Evolutionary conservation across 2,888 invertebrate genomes (phyloP).

Genomic region (Dendrolimus houi): DNA sequence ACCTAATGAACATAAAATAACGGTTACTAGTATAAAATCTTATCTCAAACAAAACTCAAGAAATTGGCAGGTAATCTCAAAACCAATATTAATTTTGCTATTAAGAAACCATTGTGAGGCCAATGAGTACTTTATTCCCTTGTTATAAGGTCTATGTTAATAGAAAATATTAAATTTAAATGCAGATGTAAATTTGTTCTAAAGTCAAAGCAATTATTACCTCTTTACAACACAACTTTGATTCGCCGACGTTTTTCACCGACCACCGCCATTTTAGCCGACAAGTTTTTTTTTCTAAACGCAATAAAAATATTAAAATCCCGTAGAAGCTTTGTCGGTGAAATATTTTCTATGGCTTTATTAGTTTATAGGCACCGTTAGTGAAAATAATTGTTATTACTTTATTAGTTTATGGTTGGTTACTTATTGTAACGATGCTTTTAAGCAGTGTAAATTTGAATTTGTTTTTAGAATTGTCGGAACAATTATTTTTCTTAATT

Average conservation of each 20-base stretch:
- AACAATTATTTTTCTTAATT: neutral
- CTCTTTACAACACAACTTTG: slow-evolving; percentile 48
- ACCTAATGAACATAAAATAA: neutral
- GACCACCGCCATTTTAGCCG: slow-evolving; percentile 44
- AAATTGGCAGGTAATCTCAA: slow-evolving; percentile 26
- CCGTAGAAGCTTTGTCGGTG: neutral
- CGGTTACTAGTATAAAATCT: slow-evolving; percentile 3
- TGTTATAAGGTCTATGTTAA: neutral
- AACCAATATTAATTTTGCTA: slow-evolving; percentile 9
- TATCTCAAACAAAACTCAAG: slow-evolving; percentile 14
- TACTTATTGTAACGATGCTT: neutral
- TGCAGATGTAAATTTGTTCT: slow-evolving; percentile 5
- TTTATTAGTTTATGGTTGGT: neutral
- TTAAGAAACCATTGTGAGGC: no score
- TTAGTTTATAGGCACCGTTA: neutral
- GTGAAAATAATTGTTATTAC: neutral
- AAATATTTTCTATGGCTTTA: neutral
- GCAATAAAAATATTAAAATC: neutral
- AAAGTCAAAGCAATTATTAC: slow-evolving; percentile 37
- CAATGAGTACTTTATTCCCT: neutral
- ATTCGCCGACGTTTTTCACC: slow-evolving; percentile 33
- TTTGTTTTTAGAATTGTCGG: neutral
- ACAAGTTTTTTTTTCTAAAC: slow-evolving; percentile 32
- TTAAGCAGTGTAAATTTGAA: neutral
- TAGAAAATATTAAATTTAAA: slow-evolving; percentile 6